phyloP scores from a whole-genome alignment of 2,113 vertebrate species.

The Cynopterus brachyotis region DNA sequence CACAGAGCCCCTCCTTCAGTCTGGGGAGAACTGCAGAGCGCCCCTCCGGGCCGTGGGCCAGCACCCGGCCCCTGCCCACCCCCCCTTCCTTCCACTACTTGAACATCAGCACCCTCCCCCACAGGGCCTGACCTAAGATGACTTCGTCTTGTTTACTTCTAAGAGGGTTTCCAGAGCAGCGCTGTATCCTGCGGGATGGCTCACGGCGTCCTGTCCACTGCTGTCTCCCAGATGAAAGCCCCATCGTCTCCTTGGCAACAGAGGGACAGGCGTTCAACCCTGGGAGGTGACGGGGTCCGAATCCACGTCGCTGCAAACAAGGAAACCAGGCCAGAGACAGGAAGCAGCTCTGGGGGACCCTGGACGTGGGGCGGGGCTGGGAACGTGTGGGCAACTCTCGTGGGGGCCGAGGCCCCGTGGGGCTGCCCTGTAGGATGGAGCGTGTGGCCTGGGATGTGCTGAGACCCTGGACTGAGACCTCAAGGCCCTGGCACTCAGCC shows the following conservation, averaged over 20 bases:
- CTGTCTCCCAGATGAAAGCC: background rate
- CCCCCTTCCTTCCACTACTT: fast-evolving
- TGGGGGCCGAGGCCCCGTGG: fast-evolving
- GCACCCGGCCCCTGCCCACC: no score
- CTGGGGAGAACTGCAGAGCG: no score
- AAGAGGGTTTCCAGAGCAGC: background rate
- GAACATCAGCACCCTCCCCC: fast-evolving
- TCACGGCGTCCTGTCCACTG: background rate
- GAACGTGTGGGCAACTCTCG: fast-evolving
- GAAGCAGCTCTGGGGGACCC: background rate
- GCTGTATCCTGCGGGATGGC: fast-evolving
- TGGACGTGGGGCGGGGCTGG: no score
- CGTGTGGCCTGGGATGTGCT: background rate
- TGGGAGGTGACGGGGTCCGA: fast-evolving
- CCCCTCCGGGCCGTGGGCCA: no score
- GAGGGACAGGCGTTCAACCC: no score
- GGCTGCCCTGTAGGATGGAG: background rate
- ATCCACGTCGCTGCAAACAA: background rate
- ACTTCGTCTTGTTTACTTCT: background rate
- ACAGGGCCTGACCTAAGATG: background rate
- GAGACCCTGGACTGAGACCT: background rate
- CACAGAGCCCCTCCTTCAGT: no score
- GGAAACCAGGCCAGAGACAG: background rate
- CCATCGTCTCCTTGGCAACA: fast-evolving
- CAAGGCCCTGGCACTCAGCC: background rate